Evolutionary conservation across 2,113 vertebrate genomes (phyloP).

Genomic region (Pygoscelis adeliae): DNA sequence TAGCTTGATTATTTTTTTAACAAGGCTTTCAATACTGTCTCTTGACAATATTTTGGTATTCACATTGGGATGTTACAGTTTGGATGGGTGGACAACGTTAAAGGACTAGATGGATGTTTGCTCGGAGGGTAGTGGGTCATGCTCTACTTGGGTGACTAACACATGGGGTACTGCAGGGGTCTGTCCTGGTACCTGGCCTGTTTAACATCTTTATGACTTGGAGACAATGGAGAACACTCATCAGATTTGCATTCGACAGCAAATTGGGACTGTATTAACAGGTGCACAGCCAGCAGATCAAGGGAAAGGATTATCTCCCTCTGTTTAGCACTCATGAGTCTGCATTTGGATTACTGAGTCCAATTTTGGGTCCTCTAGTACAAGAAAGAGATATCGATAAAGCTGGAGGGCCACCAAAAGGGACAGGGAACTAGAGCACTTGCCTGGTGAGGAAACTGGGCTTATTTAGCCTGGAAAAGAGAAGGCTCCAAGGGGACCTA

Average conservation of each 20-base stretch:
- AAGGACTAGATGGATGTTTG: not conserved
- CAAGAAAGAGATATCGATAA: not conserved
- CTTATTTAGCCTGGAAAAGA: not conserved
- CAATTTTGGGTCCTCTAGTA: not conserved
- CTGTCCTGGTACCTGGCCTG: not conserved
- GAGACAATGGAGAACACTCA: not conserved
- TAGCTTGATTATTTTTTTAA: not conserved
- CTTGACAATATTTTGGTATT: not conserved
- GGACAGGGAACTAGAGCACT: too few relatives aligned
- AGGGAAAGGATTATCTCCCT: not conserved
- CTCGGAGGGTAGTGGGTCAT: not conserved
- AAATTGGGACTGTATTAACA: not conserved
- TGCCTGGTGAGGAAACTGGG: not conserved
- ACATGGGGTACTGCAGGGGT: not conserved
- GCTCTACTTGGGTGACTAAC: not conserved
- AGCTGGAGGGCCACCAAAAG: not conserved
- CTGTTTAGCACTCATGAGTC: not conserved
- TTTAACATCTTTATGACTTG: not conserved
- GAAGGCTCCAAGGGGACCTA: not conserved
- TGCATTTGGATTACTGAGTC: not conserved
- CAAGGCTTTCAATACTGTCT: not conserved
- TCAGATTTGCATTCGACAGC: not conserved
- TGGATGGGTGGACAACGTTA: not conserved
- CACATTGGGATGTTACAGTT: not conserved
- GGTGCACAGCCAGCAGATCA: not conserved